These are phyloP conservation scores for Heterotis niloticus DNA, from an alignment of 2,113 vertebrate genomes.

Conservation along the genomic window DNA sequence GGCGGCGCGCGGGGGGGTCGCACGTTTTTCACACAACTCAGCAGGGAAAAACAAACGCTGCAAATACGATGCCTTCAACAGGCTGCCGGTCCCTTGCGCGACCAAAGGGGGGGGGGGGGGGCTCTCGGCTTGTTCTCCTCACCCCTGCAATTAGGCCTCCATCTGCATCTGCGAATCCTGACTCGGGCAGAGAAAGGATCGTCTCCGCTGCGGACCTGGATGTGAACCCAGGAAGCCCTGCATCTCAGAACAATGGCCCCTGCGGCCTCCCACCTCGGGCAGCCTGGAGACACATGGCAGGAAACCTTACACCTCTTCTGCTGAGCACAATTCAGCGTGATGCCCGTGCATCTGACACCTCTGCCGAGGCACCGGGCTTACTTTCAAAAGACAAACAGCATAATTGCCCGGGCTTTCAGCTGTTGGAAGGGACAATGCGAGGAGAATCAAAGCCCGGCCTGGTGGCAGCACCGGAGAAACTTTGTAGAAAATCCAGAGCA, in stretches of 20 bases:
- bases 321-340: background rate
- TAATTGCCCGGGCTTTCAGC: background rate
- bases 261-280: background rate
- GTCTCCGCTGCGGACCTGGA: background rate
- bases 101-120: background rate
- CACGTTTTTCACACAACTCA: conserved; percentile 21
- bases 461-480: background rate
- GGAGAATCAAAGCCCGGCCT: no score
- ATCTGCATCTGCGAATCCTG: conserved; percentile 27
- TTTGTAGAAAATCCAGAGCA: background rate
- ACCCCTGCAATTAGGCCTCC: conserved; percentile 29
- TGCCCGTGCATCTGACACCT: background rate
- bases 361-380: background rate
- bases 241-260: no score
- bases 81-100: background rate
- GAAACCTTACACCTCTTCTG: conserved; percentile 12
- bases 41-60: conserved; percentile 27
- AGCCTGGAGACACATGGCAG: background rate
- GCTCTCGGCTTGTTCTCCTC: conserved; percentile 11
- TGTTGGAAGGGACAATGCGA: background rate
- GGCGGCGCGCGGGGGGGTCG: background rate
- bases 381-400: background rate
- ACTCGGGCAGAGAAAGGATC: background rate
- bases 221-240: background rate
- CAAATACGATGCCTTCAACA: conserved; percentile 17